Evolutionary conservation across 1,140 invertebrate genomes (phyloP).

Genomic region (Nasonia vitripennis): DNA sequence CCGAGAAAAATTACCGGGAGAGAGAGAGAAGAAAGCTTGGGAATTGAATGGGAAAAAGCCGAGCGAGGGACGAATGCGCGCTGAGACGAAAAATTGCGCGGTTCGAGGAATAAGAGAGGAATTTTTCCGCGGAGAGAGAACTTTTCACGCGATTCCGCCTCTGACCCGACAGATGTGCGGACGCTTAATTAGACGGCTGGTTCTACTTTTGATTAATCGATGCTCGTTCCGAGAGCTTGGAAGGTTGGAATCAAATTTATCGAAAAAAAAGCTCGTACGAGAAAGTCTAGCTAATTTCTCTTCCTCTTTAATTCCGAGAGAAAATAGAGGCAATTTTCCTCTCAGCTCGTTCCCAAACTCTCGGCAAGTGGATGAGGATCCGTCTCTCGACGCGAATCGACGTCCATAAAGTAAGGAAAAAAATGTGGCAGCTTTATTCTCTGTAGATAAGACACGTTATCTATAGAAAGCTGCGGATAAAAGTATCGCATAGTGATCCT

Average conservation of each 20-base stretch:
- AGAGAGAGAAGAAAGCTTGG: background rate
- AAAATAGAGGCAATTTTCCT: too few relatives aligned
- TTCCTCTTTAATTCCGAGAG: too few relatives aligned
- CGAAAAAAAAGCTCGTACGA: too few relatives aligned
- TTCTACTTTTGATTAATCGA: background rate
- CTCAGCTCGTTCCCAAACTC: too few relatives aligned
- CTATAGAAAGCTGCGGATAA: too few relatives aligned
- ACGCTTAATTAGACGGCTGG: background rate
- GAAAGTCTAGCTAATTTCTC: too few relatives aligned
- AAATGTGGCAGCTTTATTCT: too few relatives aligned
- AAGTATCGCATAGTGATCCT: too few relatives aligned
- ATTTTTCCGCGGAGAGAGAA: background rate
- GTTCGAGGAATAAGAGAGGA: conserved; percentile 1
- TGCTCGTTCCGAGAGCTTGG: background rate
- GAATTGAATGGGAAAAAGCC: background rate
- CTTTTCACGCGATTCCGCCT: background rate
- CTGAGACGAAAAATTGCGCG: conserved; percentile 7
- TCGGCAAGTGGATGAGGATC: too few relatives aligned
- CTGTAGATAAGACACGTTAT: too few relatives aligned
- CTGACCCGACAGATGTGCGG: background rate
- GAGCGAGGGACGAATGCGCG: background rate
- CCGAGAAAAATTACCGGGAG: background rate
- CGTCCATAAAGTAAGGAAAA: too few relatives aligned
- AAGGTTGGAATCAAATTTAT: background rate
- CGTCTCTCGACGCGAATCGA: too few relatives aligned